Conservation (phyloP, 2,113 vertebrate genomes). For the Platanista minor region DNA sequence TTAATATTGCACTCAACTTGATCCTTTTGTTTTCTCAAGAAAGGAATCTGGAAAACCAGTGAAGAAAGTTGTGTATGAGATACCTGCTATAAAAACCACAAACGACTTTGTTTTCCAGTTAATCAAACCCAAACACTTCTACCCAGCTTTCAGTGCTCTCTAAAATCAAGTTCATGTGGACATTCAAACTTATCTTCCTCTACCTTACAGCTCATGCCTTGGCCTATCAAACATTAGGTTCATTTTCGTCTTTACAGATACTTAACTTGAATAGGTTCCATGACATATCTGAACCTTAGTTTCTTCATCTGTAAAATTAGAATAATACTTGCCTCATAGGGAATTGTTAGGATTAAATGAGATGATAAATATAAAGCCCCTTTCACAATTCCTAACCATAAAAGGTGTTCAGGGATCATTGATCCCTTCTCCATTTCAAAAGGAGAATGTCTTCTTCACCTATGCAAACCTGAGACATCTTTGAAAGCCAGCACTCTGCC, state of each 20-base stretch:
- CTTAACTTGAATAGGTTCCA: background rate
- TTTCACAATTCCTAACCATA: background rate
- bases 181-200: background rate
- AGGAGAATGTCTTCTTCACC: background rate
- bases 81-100: background rate
- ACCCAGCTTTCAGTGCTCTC: background rate
- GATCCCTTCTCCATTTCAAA: background rate
- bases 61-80: background rate
- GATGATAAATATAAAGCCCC: background rate
- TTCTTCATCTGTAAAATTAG: background rate
- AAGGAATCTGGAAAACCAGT: background rate
- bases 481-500: background rate
- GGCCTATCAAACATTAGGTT: background rate
- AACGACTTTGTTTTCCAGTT: background rate
- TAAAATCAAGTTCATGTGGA: background rate
- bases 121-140: background rate
- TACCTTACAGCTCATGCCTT: background rate
- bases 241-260: background rate
- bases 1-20: background rate
- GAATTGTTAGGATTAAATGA: background rate
- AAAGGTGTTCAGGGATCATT: background rate
- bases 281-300: background rate
- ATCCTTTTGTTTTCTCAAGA: background rate
- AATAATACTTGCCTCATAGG: background rate
- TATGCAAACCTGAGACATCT: background rate